A percentile compares a stretch with the other conserved stretches of the same genome.
Conservation (phyloP, 2,888 invertebrate genomes). For the Dryobotodes eremita region DNA sequence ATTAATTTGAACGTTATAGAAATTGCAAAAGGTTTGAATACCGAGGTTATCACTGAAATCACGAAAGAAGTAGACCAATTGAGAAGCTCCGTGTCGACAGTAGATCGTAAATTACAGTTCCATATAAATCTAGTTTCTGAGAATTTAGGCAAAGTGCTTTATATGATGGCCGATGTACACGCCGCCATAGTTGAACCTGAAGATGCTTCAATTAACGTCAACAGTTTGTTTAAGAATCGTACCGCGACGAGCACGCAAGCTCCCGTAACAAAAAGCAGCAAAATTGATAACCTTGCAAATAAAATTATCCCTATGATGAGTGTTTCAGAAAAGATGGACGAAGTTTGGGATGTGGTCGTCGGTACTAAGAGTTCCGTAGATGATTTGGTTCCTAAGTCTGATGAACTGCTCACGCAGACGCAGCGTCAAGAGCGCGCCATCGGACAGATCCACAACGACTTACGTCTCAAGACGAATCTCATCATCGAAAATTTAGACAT, state of each 20-base stretch:
- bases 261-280: slow-evolving; percentile 92
- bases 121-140: slow-evolving; percentile 96
- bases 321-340: slow-evolving; percentile 97
- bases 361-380: slow-evolving; percentile 97
- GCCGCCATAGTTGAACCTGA: slow-evolving; percentile 95
- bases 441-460: slow-evolving; percentile 95
- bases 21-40: slow-evolving; percentile 95
- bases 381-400: slow-evolving; percentile 96
- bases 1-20: slow-evolving; percentile 95
- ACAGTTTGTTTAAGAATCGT: slow-evolving; percentile 88
- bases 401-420: slow-evolving; percentile 95
- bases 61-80: slow-evolving; percentile 95
- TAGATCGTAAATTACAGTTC: slow-evolving; percentile 95
- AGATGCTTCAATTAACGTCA: slow-evolving; percentile 88
- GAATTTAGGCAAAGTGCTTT: slow-evolving; percentile 94
- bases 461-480: slow-evolving; percentile 95
- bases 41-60: slow-evolving; percentile 95
- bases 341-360: slow-evolving; percentile 97
- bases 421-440: slow-evolving; percentile 96
- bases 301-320: slow-evolving; percentile 96
- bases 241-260: slow-evolving; percentile 91
- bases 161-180: slow-evolving; percentile 95
- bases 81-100: slow-evolving; percentile 94
- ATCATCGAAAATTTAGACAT: slow-evolving; percentile 97
- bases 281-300: slow-evolving; percentile 95